These are phyloP conservation scores for Pseudorectes ferrugineus DNA, from an alignment of 2,113 vertebrate species.

Conservation along the genomic window DNA sequence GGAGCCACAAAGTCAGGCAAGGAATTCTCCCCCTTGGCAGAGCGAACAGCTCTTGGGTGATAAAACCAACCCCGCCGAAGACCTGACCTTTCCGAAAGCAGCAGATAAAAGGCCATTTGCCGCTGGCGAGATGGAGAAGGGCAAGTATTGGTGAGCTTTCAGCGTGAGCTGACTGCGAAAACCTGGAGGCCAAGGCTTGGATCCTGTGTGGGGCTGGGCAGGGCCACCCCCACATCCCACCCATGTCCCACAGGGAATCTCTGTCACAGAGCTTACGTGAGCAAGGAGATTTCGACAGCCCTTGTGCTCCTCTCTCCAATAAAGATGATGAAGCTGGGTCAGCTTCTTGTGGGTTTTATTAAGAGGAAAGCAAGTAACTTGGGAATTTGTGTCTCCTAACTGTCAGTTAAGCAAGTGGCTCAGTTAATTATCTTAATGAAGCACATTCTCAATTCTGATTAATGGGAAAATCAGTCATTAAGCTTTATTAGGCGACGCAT, in stretches of 20 bases:
- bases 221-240: background rate
- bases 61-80: rapidly evolving
- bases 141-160: background rate
- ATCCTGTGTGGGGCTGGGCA: background rate
- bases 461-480: constrained; percentile 68
- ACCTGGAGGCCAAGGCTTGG: background rate
- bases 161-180: background rate
- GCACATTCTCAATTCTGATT: constrained; percentile 63
- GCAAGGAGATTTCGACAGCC: background rate
- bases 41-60: background rate
- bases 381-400: constrained; percentile 41
- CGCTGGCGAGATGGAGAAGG: background rate
- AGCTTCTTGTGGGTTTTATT: constrained; percentile 33
- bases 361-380: constrained; percentile 41
- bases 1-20: background rate
- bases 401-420: constrained; percentile 52
- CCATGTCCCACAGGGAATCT: background rate
- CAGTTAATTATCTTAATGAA: constrained; percentile 74
- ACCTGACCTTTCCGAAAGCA: background rate
- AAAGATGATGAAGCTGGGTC: background rate
- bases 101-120: background rate
- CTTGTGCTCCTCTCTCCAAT: background rate
- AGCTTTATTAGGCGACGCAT: constrained; percentile 59
- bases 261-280: rapidly evolving
- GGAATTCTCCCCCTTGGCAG: background rate